Evolutionary conservation across 2,888 invertebrate species (phyloP).

Genomic region (Temnothorax unifasciatus): DNA sequence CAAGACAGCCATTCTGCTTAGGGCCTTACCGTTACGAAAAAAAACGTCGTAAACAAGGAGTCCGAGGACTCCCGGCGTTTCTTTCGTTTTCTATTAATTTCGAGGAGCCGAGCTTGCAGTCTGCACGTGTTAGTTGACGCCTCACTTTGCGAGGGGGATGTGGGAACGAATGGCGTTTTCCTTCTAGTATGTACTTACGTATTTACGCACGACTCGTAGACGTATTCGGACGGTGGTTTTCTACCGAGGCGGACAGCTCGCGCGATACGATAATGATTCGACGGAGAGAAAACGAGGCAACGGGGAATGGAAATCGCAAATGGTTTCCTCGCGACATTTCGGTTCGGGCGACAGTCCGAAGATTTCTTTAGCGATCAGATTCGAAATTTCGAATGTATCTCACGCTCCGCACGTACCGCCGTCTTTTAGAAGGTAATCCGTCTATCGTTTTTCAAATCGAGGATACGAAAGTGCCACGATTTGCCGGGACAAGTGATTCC

Average conservation of each 20-base stretch:
- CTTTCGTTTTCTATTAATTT: no score
- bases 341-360: not conserved
- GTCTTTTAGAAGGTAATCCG: not conserved
- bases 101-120: no score
- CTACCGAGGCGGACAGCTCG: no score
- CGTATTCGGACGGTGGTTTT: no score
- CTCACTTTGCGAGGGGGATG: no score
- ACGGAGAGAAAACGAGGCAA: not conserved
- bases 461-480: not conserved
- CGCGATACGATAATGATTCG: no score
- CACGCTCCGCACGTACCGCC: not conserved
- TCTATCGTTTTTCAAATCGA: not conserved
- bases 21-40: no score
- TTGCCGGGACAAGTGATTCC: not conserved
- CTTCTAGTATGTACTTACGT: not conserved
- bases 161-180: no score
- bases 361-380: not conserved
- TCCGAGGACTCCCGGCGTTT: no score
- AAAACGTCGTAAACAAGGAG: no score
- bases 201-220: not conserved
- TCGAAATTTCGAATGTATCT: not conserved
- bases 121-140: no score
- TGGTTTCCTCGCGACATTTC: not conserved
- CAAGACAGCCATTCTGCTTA: no score
- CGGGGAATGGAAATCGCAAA: not conserved